These are phyloP conservation scores for Lasioglossum villosulum DNA, from an alignment of 2,888 invertebrate genomes.

Conservation along the genomic window DNA sequence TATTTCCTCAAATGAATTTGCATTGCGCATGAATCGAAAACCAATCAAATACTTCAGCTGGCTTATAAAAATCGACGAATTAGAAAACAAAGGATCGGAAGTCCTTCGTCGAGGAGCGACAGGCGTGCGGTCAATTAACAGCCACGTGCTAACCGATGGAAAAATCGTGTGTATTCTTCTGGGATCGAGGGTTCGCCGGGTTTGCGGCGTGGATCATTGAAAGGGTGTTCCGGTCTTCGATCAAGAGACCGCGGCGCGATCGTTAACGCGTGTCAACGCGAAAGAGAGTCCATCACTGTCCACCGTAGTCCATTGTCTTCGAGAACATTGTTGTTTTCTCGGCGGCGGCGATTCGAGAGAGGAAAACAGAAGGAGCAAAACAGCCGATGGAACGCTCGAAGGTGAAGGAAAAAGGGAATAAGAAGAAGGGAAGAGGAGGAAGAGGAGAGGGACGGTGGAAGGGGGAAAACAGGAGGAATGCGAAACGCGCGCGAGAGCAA, in stretches of 20 bases:
- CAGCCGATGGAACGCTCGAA: neutral
- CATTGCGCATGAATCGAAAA: no score
- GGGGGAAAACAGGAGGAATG: conserved; percentile 38
- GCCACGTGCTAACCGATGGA: conserved; percentile 35
- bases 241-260: conserved; percentile 34
- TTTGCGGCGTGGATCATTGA: conserved; percentile 36
- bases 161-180: conserved; percentile 35
- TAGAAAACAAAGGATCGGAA: neutral
- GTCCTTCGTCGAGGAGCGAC: neutral
- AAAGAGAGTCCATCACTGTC: conserved; percentile 64
- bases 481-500: conserved; percentile 48
- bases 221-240: conserved; percentile 47
- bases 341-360: conserved; percentile 3
- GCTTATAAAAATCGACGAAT: neutral
- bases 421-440: neutral
- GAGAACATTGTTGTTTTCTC: conserved; percentile 34
- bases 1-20: no score
- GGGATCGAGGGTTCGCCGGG: conserved; percentile 21
- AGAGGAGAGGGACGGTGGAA: neutral
- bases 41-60: neutral
- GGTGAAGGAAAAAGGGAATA: neutral
- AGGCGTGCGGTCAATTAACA: conserved; percentile 29
- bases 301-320: conserved; percentile 57
- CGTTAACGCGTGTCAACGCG: conserved; percentile 62
- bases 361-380: conserved; percentile 19